A percentile compares a stretch with the other conserved stretches of the same genome.
Evolutionary conservation across 2,888 invertebrate genomes (phyloP).

Genomic region (Acleris laterana): DNA sequence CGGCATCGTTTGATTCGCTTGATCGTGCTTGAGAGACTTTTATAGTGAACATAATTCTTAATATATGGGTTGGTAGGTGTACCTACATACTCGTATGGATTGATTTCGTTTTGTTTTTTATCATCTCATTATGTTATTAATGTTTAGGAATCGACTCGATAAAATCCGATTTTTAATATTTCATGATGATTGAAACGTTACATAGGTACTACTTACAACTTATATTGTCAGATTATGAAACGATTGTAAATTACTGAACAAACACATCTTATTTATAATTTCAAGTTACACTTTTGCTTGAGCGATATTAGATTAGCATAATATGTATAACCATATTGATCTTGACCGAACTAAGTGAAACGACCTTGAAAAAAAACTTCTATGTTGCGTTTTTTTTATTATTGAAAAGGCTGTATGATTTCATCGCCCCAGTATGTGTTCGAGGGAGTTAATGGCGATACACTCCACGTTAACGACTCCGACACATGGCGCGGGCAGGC

Average conservation of each 20-base stretch:
- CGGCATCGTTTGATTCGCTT: too few species aligned
- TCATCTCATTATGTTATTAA: too few species aligned
- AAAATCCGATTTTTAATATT: too few species aligned
- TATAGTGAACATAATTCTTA: too few species aligned
- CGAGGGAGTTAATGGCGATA: constrained; percentile 15
- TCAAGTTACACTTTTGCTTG: neutral
- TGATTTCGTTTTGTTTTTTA: too few species aligned
- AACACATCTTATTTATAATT: constrained; percentile 4
- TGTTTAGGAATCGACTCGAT: too few species aligned
- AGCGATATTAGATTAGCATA: constrained; percentile 1
- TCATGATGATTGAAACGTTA: too few species aligned
- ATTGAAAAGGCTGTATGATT: neutral
- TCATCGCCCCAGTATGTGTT: neutral
- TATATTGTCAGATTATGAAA: neutral
- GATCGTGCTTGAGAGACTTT: neutral
- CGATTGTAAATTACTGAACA: constrained; percentile 2
- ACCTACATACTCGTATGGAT: too few species aligned
- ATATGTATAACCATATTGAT: neutral
- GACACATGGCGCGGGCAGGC: constrained; percentile 63
- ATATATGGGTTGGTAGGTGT: too few species aligned
- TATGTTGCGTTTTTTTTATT: neutral
- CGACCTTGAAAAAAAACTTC: neutral
- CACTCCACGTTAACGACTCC: constrained; percentile 51
- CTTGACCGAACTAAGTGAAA: neutral
- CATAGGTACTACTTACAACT: too few species aligned